Conservation (phyloP, 2,888 invertebrate species). For the Vannuccia rotundouncinata region DNA sequence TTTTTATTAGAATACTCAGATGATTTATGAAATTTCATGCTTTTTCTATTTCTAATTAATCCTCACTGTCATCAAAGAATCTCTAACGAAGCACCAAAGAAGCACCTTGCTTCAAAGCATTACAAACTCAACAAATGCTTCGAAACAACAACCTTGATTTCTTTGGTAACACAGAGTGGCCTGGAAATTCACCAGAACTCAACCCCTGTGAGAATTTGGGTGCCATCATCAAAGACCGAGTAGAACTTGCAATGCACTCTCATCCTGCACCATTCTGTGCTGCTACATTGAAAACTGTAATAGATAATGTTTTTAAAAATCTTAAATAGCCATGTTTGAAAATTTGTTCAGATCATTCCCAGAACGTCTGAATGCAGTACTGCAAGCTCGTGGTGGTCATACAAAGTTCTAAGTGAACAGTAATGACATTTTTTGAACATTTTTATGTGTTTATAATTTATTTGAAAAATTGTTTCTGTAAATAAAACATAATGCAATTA, state of each 20-base stretch:
- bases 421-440: neutral
- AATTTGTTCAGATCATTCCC: neutral
- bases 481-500: no score
- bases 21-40: no score
- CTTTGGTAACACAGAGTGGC: slow-evolving; percentile 5
- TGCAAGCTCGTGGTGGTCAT: slow-evolving; percentile 1
- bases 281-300: neutral
- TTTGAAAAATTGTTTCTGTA: no score
- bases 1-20: no score
- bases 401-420: neutral
- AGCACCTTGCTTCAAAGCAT: slow-evolving; percentile 4
- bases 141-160: neutral
- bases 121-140: neutral
- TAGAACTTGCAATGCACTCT: neutral
- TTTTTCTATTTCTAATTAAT: no score
- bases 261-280: neutral
- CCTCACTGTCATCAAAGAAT: no score
- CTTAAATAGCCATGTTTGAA: neutral
- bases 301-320: neutral
- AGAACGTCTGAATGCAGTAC: neutral
- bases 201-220: slow-evolving; percentile 5
- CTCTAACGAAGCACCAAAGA: no score
- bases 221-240: slow-evolving; percentile 13
- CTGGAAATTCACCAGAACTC: neutral
- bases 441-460: no score